These are phyloP conservation scores for Neopipo cinnamomea DNA, from an alignment of 2,113 vertebrate genomes.

Conservation along the genomic window DNA sequence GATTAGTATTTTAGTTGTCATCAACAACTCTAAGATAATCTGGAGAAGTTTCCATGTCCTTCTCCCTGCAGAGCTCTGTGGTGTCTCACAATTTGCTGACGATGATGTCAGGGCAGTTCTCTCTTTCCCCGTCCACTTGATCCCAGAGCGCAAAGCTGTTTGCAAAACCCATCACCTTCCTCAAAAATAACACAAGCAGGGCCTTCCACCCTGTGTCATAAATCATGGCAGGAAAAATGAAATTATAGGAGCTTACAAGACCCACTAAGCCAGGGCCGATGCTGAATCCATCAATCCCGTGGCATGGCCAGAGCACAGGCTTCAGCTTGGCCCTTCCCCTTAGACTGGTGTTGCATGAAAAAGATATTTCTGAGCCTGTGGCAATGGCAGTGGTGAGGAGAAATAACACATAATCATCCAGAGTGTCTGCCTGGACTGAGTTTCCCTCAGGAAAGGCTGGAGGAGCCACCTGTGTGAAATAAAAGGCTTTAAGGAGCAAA, in stretches of 20 bases:
- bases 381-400: background rate
- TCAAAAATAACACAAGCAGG: background rate
- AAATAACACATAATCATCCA: background rate
- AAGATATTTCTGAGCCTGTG: background rate
- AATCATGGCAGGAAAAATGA: conserved; percentile 9
- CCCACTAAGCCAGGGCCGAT: background rate
- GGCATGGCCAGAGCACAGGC: background rate
- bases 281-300: background rate
- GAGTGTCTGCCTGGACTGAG: background rate
- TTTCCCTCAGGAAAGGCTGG: background rate
- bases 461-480: background rate
- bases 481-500: background rate
- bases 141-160: background rate
- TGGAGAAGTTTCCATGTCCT: background rate
- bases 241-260: background rate
- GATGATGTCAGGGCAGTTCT: background rate
- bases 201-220: background rate
- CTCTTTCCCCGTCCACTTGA: background rate
- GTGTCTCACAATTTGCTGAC: background rate
- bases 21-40: background rate
- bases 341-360: background rate
- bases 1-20: background rate
- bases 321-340: background rate
- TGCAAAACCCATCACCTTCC: background rate
- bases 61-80: background rate